These are phyloP conservation scores for Mamestra brassicae DNA, from an alignment of 2,888 invertebrate genomes.

Conservation along the genomic window DNA sequence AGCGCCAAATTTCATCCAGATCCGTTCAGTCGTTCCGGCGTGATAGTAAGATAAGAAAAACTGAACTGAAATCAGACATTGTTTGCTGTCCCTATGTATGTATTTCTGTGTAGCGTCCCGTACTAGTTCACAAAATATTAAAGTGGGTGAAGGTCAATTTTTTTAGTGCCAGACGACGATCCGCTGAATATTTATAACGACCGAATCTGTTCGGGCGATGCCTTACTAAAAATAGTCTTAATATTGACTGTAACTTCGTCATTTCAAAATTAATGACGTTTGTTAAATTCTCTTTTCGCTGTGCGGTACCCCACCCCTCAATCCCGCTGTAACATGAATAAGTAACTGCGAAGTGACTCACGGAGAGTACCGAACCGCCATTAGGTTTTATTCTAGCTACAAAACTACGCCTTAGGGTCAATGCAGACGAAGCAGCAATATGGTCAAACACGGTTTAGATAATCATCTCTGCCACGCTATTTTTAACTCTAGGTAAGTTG, in stretches of 20 bases:
- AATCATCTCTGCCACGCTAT: no score
- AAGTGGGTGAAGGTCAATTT: conserved; percentile 40
- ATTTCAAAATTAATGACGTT: not conserved
- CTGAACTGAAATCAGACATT: not conserved
- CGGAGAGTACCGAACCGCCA: no score
- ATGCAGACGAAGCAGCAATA: no score
- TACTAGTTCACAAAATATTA: conserved; percentile 13
- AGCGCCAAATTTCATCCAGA: no score
- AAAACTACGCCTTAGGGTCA: no score
- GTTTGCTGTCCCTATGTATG: not conserved
- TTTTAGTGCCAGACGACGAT: conserved; percentile 4
- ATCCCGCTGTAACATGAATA: no score
- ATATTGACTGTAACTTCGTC: not conserved
- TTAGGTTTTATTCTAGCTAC: no score
- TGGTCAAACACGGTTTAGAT: no score
- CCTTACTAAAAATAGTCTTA: not conserved
- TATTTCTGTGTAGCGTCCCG: not conserved
- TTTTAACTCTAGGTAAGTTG: no score
- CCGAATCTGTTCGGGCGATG: not conserved
- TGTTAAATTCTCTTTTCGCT: not conserved
- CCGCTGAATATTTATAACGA: conserved; percentile 1
- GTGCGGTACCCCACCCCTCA: no score
- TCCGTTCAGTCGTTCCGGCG: no score
- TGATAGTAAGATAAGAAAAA: not conserved
- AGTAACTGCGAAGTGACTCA: no score